Base-by-base conservation (phyloP, 1,140 invertebrate genomes). In the Zaprionus kolodkinae region DNA sequence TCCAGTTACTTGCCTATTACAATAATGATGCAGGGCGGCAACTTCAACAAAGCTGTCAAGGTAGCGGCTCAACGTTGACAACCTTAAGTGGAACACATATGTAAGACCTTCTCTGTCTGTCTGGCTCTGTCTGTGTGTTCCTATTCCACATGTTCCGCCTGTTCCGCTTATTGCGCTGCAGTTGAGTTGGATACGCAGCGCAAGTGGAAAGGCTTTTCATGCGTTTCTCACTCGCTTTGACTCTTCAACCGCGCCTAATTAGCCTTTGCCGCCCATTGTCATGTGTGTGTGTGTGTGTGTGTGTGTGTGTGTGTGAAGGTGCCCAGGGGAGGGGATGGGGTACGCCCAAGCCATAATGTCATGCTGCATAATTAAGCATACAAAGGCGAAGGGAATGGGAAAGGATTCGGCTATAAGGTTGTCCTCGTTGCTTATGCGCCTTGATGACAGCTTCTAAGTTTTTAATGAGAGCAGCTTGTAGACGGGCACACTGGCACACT, bases 401-500 rank as follows among this genome's bases (percentile, higher is more conserved):
- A 15, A 15, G 15, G 9, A 48, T 15, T 50, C 15, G 60, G 27
- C 35, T 40, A 48, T 80, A 72, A 78, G 64, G 60, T 54, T 72
- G 65, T 40, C 57, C 66, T 69, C 38, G 82, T 72, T 81, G 60
- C 62, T 70, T 72, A 83, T 84, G 69, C 65, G 78, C 48, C 78
- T 33, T 35, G 83, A 69, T 88, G 84, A 88, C 83, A 88, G 66
- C 33, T 69, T 68, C 72, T 71, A 81, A 86, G 84, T 86, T 86
- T 83, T 86, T 86, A 86, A 86, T 86, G 83, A 86, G 45, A 48
- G 45, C 17, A 12, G 45, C 45, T 12, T 50, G 45, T 48, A 40
- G 27, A n/a, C 52, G 25, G 4, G 9, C 45, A 21, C 17, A 6
- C 45, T 50, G 45, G 21, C 45, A 43, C 7, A 40, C 15, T 56